phyloP scores from a whole-genome alignment of 2,888 invertebrate species.

The Diplolepis rosae region DNA sequence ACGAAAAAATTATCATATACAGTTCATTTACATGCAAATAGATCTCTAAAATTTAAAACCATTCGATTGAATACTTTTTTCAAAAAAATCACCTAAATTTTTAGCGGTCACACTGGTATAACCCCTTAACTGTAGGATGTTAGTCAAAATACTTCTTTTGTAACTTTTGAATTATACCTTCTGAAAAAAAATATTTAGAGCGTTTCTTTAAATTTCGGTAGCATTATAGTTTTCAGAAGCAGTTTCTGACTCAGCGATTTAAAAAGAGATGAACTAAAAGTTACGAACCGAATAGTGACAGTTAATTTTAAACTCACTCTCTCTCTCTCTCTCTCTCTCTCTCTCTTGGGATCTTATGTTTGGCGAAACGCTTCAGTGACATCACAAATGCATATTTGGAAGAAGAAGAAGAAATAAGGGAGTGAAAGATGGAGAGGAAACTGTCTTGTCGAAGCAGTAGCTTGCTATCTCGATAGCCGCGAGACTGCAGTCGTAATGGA shows the following conservation, averaged over 20 bases:
- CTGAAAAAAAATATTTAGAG: not conserved
- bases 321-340: too few relatives aligned
- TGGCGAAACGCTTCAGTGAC: not conserved
- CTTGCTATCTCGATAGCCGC: slow-evolving; percentile 51
- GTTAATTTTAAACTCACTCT: not conserved
- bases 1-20: too few relatives aligned
- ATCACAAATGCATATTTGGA: slow-evolving; percentile 1
- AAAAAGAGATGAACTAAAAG: not conserved
- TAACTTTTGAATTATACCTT: too few relatives aligned
- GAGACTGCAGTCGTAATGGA: slow-evolving; percentile 60
- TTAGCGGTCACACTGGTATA: too few relatives aligned
- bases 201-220: not conserved
- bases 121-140: too few relatives aligned
- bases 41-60: too few relatives aligned
- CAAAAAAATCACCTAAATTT: too few relatives aligned
- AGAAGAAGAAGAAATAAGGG: not conserved
- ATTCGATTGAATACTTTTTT: too few relatives aligned
- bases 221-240: not conserved
- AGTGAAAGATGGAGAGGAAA: slow-evolving; percentile 48
- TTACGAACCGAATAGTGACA: not conserved
- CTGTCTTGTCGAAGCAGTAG: slow-evolving; percentile 47
- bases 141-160: too few relatives aligned
- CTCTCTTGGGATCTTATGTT: not conserved
- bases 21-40: too few relatives aligned
- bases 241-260: not conserved